Base-by-base conservation (phyloP, 2,797 vertebrate species). In the Mormyrus proboscirostris region DNA sequence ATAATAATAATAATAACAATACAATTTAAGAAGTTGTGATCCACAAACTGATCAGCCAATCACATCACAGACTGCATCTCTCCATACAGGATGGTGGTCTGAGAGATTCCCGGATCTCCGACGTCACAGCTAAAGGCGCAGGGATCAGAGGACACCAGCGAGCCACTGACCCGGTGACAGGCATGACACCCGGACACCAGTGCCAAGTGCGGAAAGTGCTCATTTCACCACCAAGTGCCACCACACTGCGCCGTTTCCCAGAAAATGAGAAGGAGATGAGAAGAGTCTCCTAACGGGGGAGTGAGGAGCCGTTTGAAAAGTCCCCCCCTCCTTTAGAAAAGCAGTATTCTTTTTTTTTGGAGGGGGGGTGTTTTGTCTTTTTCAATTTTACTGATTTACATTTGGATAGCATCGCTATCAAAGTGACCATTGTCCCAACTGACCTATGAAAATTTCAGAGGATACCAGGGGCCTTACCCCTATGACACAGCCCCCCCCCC, bases 371-470 rank as follows among this genome's bases (percentile, higher is more conserved):
- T 94, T 95, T 95, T 95, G 95, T 96, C 93, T 94, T 91, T 92
- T 93, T 94, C 92, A 92, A 49, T 94, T 95, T 95, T 93, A 94
- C 93, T 95, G 95, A 96, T 96, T 96, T 96, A 95, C 95, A 96
- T 96, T 94, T 96, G 94, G 94, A 96, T 95, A 96, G 95, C 92
- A 94, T 93, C 92, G 94, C 94, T 95, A 95, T 96, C 94, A 96
- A 96, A 96, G 96, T 96, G 94, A 91, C 94, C 94, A 95, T 96
- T 96, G 95, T 96, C 93, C 93, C 93, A 91, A 92, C 91, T 95
- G 95, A 95, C 94, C 94, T 95, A 95, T 96, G 95, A 95, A 95
- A 95, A 95, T 94, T 95, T 94, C 94, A 95, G 94, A 94, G 94
- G 94, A 95, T 93, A 96, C 93, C 94, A 92, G 94, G 91, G 93